Evolutionary conservation across 2,113 vertebrate species (phyloP).

Genomic region (Benitochromis conjunctus): DNA sequence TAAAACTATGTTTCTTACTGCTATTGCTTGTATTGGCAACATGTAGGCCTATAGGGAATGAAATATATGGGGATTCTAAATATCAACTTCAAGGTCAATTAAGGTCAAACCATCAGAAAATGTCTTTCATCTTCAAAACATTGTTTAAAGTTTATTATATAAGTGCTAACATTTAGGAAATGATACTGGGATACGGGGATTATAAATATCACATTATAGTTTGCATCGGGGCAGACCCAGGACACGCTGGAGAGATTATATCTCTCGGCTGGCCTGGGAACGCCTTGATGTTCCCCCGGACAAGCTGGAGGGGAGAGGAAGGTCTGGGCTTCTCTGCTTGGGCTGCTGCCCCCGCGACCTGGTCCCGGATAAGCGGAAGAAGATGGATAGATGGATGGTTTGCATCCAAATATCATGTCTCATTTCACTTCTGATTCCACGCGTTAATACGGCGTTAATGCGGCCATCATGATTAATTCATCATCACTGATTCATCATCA

Average conservation of each 20-base stretch:
- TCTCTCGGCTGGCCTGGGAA: too few relatives aligned
- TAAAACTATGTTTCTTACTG: not conserved
- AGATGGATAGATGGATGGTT: not conserved
- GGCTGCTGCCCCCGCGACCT: too few relatives aligned
- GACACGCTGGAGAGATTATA: too few relatives aligned
- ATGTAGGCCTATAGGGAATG: not conserved
- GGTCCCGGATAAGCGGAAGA: too few relatives aligned
- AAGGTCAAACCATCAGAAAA: not conserved
- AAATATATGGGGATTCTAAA: not conserved
- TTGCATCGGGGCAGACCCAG: not conserved
- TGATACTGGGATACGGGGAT: not conserved
- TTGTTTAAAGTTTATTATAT: not conserved
- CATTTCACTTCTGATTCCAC: not conserved
- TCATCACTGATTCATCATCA: too few relatives aligned
- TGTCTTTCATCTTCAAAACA: not conserved
- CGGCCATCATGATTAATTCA: too few relatives aligned
- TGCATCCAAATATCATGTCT: not conserved
- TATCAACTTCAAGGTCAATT: not conserved
- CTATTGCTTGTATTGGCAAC: not conserved
- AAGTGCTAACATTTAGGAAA: not conserved
- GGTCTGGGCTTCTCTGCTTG: too few relatives aligned
- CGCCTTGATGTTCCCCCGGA: too few relatives aligned
- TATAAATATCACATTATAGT: not conserved
- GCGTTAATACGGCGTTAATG: too few relatives aligned
- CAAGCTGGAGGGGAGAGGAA: too few relatives aligned